Conservation (phyloP, 2,888 invertebrate genomes). For the Idaea dimidiata region DNA sequence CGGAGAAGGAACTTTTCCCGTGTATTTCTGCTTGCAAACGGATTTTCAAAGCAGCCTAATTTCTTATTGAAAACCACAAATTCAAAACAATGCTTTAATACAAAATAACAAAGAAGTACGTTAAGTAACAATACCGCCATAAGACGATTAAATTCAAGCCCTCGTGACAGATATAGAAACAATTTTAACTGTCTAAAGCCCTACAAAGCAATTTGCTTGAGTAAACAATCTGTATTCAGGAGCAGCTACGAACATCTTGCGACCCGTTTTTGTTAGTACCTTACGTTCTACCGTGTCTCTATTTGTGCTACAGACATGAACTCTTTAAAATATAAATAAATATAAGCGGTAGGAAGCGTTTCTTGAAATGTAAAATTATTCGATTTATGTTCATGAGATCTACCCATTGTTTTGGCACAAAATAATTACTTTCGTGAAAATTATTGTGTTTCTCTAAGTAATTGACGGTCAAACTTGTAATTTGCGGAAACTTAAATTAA, state of each 20-base stretch:
- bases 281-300: conserved; percentile 13
- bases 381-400: background rate
- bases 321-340: background rate
- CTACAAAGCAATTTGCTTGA: conserved; percentile 71
- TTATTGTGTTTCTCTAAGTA: no score
- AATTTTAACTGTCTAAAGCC: conserved; percentile 63
- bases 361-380: background rate
- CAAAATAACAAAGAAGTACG: conserved; percentile 13
- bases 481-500: no score
- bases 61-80: conserved; percentile 16
- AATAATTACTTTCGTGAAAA: no score
- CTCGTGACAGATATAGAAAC: conserved; percentile 54
- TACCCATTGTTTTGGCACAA: no score
- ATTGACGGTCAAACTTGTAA: no score
- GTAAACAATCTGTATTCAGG: conserved; percentile 61
- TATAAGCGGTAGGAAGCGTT: background rate
- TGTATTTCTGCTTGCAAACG: no score
- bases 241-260: conserved; percentile 37
- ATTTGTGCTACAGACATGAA: conserved; percentile 15
- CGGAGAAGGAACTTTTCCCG: no score
- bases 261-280: conserved; percentile 16
- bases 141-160: conserved; percentile 47
- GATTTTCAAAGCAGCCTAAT: no score
- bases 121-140: conserved; percentile 39
- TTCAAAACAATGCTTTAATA: conserved; percentile 28